Base-by-base conservation (phyloP, 2,113 vertebrate genomes). In the Passer montanus region DNA sequence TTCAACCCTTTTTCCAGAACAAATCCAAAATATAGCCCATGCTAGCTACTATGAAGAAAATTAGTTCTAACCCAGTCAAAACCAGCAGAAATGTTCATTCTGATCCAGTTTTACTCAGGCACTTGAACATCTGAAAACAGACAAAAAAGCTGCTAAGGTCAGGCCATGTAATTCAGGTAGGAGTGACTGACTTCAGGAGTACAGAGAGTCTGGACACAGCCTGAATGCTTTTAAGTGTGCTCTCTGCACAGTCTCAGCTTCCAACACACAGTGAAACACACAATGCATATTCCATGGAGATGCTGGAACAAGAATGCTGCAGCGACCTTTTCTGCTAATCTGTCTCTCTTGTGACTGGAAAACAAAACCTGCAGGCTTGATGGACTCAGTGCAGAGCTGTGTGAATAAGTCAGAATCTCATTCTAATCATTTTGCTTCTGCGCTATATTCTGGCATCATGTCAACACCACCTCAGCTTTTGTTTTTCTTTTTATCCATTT, bases 231-330 rank as follows among this genome's bases (percentile, higher is more conserved):
- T 83, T 4, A 37, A 66, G 8, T 33, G 33, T 50, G 43, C 22
- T 70, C 8, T 80, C 11, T 81, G 68, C 44, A 18, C 39, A 68
- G 44, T 15, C 44, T 41, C 47, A 60, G 33, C 33, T 47, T 59
- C 64, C 56, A 35, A 19, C 14, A 26, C 10, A 8, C 0, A 0
- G 15, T 24, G 18, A 67, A 85, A 17, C 17, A 55, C n/a, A 53
- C 50, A 77, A 55, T 11, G 27, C 14, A 13, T 55, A 12, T 67
- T 89, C 63, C 35, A 20, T 28, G 55, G 83, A 85, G 64, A 47
- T 44, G 63, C 47, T 74, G 1, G 43, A 69, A 66, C 47, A 63
- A 58, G 47, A 49, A 43, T 44, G 79, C 35, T 30, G 19, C 28
- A 62, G 43, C 0, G 0, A 86, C 63, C 39, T 78, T 90, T 77